These are phyloP conservation scores for Phyto melanocephala DNA, from an alignment of 2,888 invertebrate species.

Conservation along the genomic window DNA sequence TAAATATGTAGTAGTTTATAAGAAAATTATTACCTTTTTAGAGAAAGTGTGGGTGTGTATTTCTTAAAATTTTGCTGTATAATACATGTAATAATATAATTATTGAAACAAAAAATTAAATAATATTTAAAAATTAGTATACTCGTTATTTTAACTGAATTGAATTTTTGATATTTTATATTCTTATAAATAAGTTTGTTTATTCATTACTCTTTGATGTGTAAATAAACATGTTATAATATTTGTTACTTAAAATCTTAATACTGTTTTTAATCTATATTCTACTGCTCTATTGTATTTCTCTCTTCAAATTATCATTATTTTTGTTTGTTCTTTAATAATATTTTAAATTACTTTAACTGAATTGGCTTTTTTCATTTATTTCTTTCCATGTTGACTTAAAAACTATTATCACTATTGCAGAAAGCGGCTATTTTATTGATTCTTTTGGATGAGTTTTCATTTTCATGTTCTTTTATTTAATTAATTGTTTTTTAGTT, in stretches of 20 bases:
- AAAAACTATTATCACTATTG: conserved; percentile 79
- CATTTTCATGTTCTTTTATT: conserved; percentile 66
- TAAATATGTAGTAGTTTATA: conserved; percentile 52
- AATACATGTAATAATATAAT: conserved; percentile 46
- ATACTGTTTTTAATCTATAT: conserved; percentile 44
- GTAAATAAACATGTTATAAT: conserved; percentile 38
- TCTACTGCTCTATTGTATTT: conserved; percentile 40
- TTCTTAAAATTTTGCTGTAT: conserved; percentile 31
- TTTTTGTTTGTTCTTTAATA: background rate
- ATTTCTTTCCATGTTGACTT: conserved; percentile 68
- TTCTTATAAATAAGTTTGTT: conserved; percentile 4
- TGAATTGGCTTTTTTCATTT: conserved; percentile 60
- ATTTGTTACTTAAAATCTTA: conserved; percentile 56
- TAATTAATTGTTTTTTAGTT: conserved; percentile 63
- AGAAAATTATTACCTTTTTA: conserved; percentile 60
- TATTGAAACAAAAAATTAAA: background rate
- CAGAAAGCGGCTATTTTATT: conserved; percentile 72
- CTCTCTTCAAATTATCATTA: background rate
- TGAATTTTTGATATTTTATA: conserved; percentile 24
- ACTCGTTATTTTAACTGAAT: conserved; percentile 19
- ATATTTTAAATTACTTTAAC: conserved; percentile 61
- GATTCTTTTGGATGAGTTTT: conserved; percentile 62
- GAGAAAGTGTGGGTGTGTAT: conserved; percentile 22
- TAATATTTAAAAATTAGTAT: background rate
- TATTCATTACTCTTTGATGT: background rate